Evolutionary conservation across 2,797 vertebrate species (phyloP), one percentile per base, ranked within the genome.

Genomic region (Danionella dracula): DNA sequence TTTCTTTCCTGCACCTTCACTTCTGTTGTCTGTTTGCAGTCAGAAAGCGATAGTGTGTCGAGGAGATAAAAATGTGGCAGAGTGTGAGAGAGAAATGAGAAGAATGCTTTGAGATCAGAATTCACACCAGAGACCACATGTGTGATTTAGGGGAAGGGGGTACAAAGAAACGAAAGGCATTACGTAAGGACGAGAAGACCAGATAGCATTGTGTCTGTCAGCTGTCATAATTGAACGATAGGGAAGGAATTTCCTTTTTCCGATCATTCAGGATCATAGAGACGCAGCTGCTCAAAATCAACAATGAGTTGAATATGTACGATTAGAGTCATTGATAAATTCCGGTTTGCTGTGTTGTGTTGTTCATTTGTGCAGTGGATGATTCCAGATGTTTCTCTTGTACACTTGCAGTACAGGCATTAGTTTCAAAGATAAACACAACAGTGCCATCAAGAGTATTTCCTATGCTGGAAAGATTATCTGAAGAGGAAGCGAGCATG

Each of bases 141-240:
- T 20, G 19, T 21, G 48, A 32, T 38, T 51, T 21, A 44, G 29
- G 9, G 48, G 10, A 21, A 34, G 16, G n/a, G 79, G 29, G 31
- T 75, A 80, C 79, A 78, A 60, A 60, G 57, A 57, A 16, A 38
- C 31, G 27, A 15, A 27, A 27, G 31, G 50, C 71, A 78, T 83
- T 86, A 81, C 72, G 70, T 72, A 76, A 79, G 72, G n/a, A 71
- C 75, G 61, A 58, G 63, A 46, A 49, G 44, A 31, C 13, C 23
- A 84, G 87, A 88, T 89, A 87, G 84, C 68, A 74, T 79, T 75
- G 82, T 4, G 78, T 81, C 86, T 89, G 88, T 89, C 84, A 80
- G 87, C 71, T 71, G 76, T 89, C 88, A 87, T 72, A 74, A 85
- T 82, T 76, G 83, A 86, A 81, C 82, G 86, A 79, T 79, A 78